A percentile compares a stretch with the other conserved stretches of the same genome.
Evolutionary conservation across 2,888 invertebrate species (phyloP).

Genomic region (Lycaena phlaeas): DNA sequence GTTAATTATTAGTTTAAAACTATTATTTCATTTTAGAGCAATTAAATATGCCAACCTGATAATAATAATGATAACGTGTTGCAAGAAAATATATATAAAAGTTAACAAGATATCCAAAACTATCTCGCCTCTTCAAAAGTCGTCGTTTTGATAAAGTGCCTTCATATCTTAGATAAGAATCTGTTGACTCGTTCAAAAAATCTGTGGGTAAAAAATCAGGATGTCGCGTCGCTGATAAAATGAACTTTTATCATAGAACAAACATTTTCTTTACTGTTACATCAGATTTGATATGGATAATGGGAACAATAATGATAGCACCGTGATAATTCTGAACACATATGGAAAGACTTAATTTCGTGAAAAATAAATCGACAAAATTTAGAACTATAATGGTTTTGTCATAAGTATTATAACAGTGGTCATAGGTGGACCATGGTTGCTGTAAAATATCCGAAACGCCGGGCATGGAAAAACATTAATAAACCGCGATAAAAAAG

Average conservation of each 20-base stretch:
- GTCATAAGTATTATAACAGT: no score
- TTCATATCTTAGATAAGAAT: conserved; percentile 44
- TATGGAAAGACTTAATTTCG: no score
- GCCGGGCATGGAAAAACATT: no score
- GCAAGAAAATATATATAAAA: conserved; percentile 12
- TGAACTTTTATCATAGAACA: conserved; percentile 27
- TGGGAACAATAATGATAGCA: conserved; percentile 2
- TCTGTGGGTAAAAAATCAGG: conserved; percentile 55
- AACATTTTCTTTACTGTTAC: conserved; percentile 19
- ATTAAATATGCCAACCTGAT: no score
- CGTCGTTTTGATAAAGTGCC: conserved; percentile 49
- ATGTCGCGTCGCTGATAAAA: conserved; percentile 40
- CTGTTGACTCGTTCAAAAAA: conserved; percentile 51
- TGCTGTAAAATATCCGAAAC: no score
- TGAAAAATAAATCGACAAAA: no score
- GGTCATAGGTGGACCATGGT: no score
- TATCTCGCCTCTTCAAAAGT: conserved; percentile 21
- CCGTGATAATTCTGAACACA: no score
- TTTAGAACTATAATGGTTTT: no score
- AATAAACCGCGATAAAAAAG: no score
- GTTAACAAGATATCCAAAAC: conserved; percentile 13
- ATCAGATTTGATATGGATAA: conserved; percentile 20
- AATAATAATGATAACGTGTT: conserved; percentile 15
- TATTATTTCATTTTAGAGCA: no score
- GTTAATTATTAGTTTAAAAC: no score